phyloP scores from a whole-genome alignment of 2,888 invertebrate genomes.

The Polyploca ridens region DNA sequence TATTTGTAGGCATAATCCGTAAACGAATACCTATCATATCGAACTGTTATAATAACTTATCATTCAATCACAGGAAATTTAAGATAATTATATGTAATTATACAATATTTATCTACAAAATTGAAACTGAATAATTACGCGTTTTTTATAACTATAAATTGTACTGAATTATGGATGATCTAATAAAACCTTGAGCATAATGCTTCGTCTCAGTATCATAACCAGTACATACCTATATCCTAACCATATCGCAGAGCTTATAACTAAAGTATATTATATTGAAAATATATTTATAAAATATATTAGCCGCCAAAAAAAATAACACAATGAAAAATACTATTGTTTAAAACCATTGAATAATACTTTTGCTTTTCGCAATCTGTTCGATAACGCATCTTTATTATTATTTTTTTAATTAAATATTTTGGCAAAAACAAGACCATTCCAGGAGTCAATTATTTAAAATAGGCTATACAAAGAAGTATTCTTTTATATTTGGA shows the following conservation, averaged over 20 bases:
- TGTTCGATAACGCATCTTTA: conserved; percentile 17
- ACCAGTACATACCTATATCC: conserved; percentile 51
- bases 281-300: conserved; percentile 6
- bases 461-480: conserved; percentile 61
- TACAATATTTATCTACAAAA: neutral
- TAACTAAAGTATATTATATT: conserved; percentile 30
- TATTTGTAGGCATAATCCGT: neutral
- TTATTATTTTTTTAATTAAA: conserved; percentile 22
- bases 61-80: neutral
- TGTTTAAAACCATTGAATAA: neutral
- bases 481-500: conserved; percentile 49
- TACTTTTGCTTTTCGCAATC: conserved; percentile 1
- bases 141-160: neutral
- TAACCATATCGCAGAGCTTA: conserved; percentile 65
- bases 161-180: neutral
- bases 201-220: conserved; percentile 41
- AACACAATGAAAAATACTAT: too few relatives aligned
- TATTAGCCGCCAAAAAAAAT: neutral
- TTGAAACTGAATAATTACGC: neutral
- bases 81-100: neutral
- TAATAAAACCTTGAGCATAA: too few relatives aligned
- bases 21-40: conserved; percentile 4
- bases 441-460: conserved; percentile 75
- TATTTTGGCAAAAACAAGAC: conserved; percentile 58
- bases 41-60: neutral